Evolutionary conservation across 2,113 vertebrate species (phyloP), one percentile per base, ranked within the genome.

Genomic region (Stegostoma tigrinum): DNA sequence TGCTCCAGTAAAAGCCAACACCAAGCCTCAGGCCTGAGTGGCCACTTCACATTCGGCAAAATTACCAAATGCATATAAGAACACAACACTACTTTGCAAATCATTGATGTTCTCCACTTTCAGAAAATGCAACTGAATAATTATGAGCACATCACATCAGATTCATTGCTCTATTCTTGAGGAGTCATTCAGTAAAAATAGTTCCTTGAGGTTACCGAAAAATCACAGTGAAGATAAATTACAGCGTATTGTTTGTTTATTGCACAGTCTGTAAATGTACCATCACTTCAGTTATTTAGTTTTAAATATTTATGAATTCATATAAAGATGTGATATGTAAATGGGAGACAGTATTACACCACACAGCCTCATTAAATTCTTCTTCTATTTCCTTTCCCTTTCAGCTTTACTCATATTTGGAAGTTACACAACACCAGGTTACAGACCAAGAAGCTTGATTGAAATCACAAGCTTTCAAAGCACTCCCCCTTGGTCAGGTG

Each of bases 271-370:
- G 61, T 17, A 91, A 64, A 34, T 12, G 15, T 7, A 5, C 27
- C 23, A 83, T 55, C 10, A 30, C 24, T 24, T 34, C 10, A 27
- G 48, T 90, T 90, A 52, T 55, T 90, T 90, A 90, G 14, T 90
- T 90, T 34, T 61, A 90, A 93, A 93, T 93, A 93, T 66, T 93
- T 38, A 93, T 64, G 19, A 93, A 67, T 38, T 10, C 34, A 93
- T 42, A 42, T 14, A 38, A 66, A 93, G n/a, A 23, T 10, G 68
- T 4, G 38, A 70, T 94, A 94, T 27, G 27, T 34, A 61, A 61
- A 61, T 24, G 61, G 15, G 8, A 34, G 48, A 15, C 52, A 2
- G 12, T 23, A 89, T 52, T 55, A 48, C 34, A 48, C 86, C 48
- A 55, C 30, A 48, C 17, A 34, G 87, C 14, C 3, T 24, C 87